Percentiles rank a stretch among this genome's conserved stretches.
These are phyloP conservation scores for Dromiciops gliroides DNA, from an alignment of 2,113 vertebrate genomes.

Conservation along the genomic window DNA sequence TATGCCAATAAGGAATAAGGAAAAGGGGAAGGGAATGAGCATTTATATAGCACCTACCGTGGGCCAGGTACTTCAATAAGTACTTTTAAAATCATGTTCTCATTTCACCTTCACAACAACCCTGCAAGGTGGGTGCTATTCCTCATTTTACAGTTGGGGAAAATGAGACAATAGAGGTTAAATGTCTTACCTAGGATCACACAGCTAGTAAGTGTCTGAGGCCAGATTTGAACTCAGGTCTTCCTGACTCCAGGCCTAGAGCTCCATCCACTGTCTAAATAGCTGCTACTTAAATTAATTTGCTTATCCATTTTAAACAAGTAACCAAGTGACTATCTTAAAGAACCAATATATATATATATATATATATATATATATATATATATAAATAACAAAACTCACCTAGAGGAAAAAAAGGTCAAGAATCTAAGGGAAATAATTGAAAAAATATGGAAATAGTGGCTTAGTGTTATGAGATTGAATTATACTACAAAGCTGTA, in stretches of 20 bases:
- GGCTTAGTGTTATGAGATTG: background rate
- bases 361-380: no score
- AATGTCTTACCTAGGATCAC: background rate
- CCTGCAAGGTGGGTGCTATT: background rate
- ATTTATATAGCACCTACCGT: background rate
- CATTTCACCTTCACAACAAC: background rate
- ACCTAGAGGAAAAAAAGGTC: no score
- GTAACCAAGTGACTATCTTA: background rate
- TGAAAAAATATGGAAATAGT: background rate
- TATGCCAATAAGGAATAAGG: background rate
- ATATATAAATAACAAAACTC: background rate
- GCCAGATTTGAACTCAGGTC: background rate
- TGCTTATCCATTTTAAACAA: background rate
- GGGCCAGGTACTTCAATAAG: background rate
- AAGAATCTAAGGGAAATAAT: background rate
- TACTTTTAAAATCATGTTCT: background rate
- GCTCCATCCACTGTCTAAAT: background rate
- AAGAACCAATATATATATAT: background rate
- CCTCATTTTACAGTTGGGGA: background rate
- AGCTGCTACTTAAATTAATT: background rate
- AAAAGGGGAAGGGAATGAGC: background rate
- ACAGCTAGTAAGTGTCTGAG: background rate
- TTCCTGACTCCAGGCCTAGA: background rate
- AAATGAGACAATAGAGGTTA: background rate
- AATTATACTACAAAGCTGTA: background rate